Percentiles rank a stretch among this genome's conserved stretches.
phyloP scores from a whole-genome alignment of 2,888 invertebrate species.

The Drosophila bunnanda region DNA sequence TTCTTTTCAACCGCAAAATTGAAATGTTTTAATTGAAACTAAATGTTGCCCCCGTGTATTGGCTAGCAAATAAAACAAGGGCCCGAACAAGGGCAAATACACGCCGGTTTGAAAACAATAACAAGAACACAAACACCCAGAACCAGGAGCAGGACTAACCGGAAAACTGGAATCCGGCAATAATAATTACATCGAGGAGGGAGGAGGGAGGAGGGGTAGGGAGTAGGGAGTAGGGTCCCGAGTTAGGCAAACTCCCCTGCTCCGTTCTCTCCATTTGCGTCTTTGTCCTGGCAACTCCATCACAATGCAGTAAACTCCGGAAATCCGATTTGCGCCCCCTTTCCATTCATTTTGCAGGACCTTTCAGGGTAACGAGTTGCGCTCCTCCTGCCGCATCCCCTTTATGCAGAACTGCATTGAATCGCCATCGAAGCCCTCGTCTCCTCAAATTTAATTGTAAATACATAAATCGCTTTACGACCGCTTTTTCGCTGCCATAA shows the following conservation, averaged over 20 bases:
- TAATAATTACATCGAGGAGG: constrained; percentile 72
- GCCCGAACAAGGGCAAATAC: constrained; percentile 54
- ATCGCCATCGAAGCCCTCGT: constrained; percentile 10
- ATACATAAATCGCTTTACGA: constrained; percentile 35
- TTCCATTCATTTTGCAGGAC: constrained; percentile 58
- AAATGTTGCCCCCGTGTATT: constrained; percentile 77
- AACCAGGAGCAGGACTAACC: constrained; percentile 8
- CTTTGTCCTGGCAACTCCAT: constrained; percentile 33
- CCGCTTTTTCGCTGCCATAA: constrained; percentile 31
- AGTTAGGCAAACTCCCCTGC: background rate
- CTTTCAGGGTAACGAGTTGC: constrained; percentile 19
- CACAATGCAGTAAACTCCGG: constrained; percentile 52
- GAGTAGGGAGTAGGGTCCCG: constrained; percentile 3
- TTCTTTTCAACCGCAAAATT: constrained; percentile 72
- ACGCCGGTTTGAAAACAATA: constrained; percentile 50
- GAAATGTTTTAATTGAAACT: constrained; percentile 80
- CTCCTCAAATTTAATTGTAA: constrained; percentile 33
- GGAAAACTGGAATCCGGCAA: constrained; percentile 55
- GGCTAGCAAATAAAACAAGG: constrained; percentile 65
- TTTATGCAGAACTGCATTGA: constrained; percentile 31
- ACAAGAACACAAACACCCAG: constrained; percentile 30
- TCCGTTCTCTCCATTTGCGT: constrained; percentile 17
- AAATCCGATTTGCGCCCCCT: constrained; percentile 77
- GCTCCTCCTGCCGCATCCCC: constrained; percentile 29
- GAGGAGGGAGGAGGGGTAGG: constrained; percentile 6